Percentiles rank a stretch among this genome's conserved stretches.
phyloP scores from a whole-genome alignment of 2,888 invertebrate species.

The Blomia tropicalis region DNA sequence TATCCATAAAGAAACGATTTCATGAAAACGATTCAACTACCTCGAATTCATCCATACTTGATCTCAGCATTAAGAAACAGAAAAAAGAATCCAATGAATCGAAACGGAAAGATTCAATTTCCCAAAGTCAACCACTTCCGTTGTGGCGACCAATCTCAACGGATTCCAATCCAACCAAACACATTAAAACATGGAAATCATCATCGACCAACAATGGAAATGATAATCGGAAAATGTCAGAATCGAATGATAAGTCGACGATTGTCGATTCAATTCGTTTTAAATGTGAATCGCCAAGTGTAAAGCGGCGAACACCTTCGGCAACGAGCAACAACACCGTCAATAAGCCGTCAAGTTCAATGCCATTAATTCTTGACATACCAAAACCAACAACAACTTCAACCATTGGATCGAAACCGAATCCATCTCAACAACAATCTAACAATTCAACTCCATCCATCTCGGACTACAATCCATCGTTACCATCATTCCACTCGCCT shows the following conservation, averaged over 20 bases:
- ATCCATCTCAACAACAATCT: constrained; percentile 1
- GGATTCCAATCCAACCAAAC: neutral
- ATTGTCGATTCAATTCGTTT: neutral
- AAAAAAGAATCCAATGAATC: neutral
- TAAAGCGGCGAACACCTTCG: neutral
- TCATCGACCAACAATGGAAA: neutral
- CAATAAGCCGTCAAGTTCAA: constrained; percentile 7
- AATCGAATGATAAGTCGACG: neutral
- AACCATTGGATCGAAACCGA: neutral
- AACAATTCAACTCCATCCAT: constrained; percentile 20
- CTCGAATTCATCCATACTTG: constrained; percentile 3
- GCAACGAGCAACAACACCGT: neutral
- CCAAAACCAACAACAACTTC: constrained; percentile 10
- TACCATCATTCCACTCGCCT: constrained; percentile 24
- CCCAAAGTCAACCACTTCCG: neutral
- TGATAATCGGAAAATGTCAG: neutral
- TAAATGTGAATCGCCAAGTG: neutral
- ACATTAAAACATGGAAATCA: no score
- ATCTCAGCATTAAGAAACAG: constrained; percentile 16
- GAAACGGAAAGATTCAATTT: neutral
- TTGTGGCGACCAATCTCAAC: neutral
- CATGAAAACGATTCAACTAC: constrained; percentile 17
- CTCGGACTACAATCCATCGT: constrained; percentile 27
- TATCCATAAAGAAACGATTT: constrained; percentile 29
- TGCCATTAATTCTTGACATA: neutral